Evolutionary conservation across 64 coral and sea anemone species (phyloP).

Genomic region (Montipora efflorescens): DNA sequence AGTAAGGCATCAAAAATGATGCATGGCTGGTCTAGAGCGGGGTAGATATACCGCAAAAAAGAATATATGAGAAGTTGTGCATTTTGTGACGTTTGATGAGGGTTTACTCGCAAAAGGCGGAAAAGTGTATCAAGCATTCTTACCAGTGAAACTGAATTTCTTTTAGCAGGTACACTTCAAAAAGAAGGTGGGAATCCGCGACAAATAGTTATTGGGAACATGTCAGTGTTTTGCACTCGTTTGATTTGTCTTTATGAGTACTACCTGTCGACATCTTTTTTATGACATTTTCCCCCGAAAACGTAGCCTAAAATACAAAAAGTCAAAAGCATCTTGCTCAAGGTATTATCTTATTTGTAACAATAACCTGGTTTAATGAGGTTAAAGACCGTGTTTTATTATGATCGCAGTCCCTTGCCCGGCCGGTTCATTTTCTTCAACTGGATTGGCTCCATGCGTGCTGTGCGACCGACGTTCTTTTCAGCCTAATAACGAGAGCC

Average conservation of each 20-base stretch:
- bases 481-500: conserved; percentile 53
- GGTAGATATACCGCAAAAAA: not conserved
- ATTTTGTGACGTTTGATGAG: not conserved
- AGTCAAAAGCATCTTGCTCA: not conserved
- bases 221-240: not conserved
- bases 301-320: not conserved
- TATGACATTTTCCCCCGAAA: not conserved
- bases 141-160: not conserved
- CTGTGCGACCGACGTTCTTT: conserved; percentile 65
- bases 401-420: conserved; percentile 47
- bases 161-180: not conserved
- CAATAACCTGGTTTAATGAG: not conserved
- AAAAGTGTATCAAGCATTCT: not conserved
- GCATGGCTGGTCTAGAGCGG: conserved; percentile 6
- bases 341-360: not conserved
- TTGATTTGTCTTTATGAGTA: not conserved
- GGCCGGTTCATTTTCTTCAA: conserved; percentile 65
- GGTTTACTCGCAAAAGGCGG: not conserved
- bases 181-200: not conserved
- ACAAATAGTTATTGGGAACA: not conserved
- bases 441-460: conserved; percentile 60
- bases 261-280: not conserved
- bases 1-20: not conserved
- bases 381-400: not conserved
- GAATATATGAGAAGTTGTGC: not conserved